A percentile compares a stretch with the other conserved stretches of the same genome.
Evolutionary conservation across 2,113 vertebrate genomes (phyloP).

Genomic region (Ceyx margarethae): DNA sequence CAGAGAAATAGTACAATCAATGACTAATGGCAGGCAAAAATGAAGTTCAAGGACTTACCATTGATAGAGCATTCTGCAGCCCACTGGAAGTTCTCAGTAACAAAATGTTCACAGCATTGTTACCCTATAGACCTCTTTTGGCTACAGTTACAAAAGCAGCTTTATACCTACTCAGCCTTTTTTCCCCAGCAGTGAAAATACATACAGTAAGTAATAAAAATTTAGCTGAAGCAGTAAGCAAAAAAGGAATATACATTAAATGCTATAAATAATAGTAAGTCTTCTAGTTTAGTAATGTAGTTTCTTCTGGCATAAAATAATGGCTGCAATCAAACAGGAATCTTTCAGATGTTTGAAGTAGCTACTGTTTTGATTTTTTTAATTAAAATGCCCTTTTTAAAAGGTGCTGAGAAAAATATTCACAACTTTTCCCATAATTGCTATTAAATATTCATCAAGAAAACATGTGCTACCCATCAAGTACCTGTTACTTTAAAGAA

Average conservation of each 20-base stretch:
- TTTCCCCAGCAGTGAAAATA: neutral
- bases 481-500: neutral
- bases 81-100: neutral
- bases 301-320: neutral
- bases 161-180: neutral
- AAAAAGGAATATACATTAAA: neutral
- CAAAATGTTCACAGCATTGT: neutral
- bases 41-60: neutral
- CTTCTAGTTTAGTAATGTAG: neutral
- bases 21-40: neutral
- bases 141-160: neutral
- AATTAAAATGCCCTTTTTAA: neutral
- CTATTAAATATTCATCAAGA: neutral
- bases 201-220: neutral
- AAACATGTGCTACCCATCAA: neutral
- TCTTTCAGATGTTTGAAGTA: neutral
- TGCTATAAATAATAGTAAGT: neutral
- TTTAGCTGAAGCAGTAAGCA: neutral
- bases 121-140: neutral
- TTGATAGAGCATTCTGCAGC: too few relatives aligned
- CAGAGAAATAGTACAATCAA: neutral
- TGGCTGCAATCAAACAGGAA: neutral
- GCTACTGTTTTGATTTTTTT: neutral
- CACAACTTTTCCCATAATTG: neutral
- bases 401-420: neutral